A percentile compares a stretch with the other conserved stretches of the same genome.
Conservation (phyloP, 2,797 vertebrate species). For the Mormyrops attenuatus region DNA sequence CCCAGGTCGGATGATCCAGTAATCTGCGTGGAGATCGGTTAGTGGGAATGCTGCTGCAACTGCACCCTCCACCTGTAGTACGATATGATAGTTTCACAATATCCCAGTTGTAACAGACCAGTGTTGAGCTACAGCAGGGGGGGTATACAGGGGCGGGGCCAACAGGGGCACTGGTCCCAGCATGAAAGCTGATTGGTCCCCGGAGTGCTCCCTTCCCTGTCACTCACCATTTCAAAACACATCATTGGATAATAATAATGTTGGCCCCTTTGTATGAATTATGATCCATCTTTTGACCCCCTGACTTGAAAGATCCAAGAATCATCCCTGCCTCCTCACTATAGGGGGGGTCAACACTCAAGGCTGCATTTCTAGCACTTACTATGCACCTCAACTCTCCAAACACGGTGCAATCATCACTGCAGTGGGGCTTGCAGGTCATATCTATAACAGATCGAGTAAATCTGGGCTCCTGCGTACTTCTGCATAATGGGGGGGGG, state of each 20-base stretch:
- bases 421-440: not conserved
- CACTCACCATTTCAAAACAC: not conserved
- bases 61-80: not conserved
- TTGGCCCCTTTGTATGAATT: not conserved
- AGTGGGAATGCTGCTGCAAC: not conserved
- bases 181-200: not conserved
- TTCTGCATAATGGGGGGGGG: not conserved
- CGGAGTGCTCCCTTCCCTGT: not conserved
- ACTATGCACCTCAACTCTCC: not conserved
- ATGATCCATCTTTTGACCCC: not conserved
- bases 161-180: not conserved
- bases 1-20: not conserved
- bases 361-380: not conserved
- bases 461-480: not conserved
- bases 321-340: not conserved
- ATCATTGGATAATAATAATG: not conserved
- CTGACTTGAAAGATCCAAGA: not conserved
- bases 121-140: not conserved
- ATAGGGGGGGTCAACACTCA: not conserved
- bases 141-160: not conserved
- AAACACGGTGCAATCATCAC: not conserved
- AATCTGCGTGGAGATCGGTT: not conserved
- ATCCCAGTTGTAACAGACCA: not conserved
- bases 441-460: not conserved
- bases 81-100: not conserved